Percentiles rank a stretch among this genome's conserved stretches.
These are phyloP conservation scores for Amiota mariae DNA, from an alignment of 2,888 invertebrate species.

Conservation along the genomic window DNA sequence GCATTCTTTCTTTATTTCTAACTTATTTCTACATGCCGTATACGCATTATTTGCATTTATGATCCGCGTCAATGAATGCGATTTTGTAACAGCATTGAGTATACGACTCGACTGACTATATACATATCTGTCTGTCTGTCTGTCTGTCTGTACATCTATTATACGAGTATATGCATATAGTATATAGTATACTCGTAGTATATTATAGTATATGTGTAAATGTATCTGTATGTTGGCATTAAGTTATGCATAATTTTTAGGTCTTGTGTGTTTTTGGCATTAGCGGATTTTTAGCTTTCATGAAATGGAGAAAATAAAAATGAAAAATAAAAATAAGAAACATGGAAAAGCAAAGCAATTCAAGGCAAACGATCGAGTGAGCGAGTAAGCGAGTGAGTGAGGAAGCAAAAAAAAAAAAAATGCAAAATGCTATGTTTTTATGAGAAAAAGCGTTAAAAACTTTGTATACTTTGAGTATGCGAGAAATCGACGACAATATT, in stretches of 20 bases:
- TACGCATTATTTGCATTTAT: conserved; percentile 9
- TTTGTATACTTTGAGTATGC: conserved; percentile 4
- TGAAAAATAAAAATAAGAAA: conserved; percentile 30
- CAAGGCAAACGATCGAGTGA: too few relatives aligned
- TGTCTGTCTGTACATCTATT: too few relatives aligned
- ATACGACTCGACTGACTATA: not conserved
- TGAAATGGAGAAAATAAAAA: conserved; percentile 31
- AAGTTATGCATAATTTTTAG: conserved; percentile 15
- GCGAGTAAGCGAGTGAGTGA: too few relatives aligned
- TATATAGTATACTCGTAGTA: too few relatives aligned
- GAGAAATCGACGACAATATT: not conserved
- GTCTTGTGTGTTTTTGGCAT: conserved; percentile 4
- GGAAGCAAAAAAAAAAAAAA: too few relatives aligned
- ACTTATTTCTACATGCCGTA: conserved; percentile 22
- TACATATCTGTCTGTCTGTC: not conserved
- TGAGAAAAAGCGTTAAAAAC: not conserved
- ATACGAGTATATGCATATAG: too few relatives aligned
- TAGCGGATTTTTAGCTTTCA: not conserved
- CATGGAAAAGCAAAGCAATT: conserved; percentile 37
- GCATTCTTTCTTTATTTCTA: too few relatives aligned
- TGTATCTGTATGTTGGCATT: conserved; percentile 10
- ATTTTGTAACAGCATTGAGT: not conserved
- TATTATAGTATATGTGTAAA: too few relatives aligned
- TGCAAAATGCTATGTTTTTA: too few relatives aligned
- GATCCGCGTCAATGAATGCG: not conserved